Evolutionary conservation across 2,113 vertebrate species (phyloP).

Genomic region (Plectropomus leopardus): DNA sequence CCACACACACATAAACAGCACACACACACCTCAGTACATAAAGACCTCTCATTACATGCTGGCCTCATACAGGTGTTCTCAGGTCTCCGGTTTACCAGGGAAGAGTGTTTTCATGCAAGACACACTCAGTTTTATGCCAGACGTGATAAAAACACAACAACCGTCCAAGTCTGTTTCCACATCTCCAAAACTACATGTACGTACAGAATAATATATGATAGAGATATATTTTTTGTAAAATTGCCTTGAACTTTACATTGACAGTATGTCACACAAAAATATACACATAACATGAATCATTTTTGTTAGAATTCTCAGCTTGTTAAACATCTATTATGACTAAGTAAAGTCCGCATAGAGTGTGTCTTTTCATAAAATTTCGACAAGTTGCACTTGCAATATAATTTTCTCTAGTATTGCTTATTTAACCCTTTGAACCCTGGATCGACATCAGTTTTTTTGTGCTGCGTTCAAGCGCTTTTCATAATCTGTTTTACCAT

Average conservation of each 20-base stretch:
- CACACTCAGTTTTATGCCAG: not conserved
- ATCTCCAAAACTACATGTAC: not conserved
- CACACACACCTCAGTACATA: constrained; percentile 33
- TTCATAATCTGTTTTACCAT: no score
- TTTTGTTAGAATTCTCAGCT: not conserved
- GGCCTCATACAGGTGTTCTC: constrained; percentile 80
- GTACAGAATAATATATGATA: not conserved
- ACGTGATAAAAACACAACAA: constrained; percentile 6
- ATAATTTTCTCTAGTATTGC: not conserved
- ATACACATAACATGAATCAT: not conserved
- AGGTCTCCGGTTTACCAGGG: constrained; percentile 42
- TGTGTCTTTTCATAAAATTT: no score
- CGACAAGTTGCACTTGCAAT: not conserved
- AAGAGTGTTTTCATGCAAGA: constrained; percentile 33
- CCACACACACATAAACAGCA: constrained; percentile 46
- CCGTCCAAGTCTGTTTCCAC: not conserved
- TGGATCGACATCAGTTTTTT: no score
- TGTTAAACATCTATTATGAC: not conserved
- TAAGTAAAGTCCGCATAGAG: no score
- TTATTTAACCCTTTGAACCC: no score
- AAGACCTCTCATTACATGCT: constrained; percentile 68
- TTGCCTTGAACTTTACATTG: not conserved
- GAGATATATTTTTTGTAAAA: not conserved
- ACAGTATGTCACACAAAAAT: not conserved
- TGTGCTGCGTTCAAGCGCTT: no score